These are phyloP conservation scores for Conus canariensis DNA, from an alignment of 2,888 invertebrate genomes.

Conservation along the genomic window DNA sequence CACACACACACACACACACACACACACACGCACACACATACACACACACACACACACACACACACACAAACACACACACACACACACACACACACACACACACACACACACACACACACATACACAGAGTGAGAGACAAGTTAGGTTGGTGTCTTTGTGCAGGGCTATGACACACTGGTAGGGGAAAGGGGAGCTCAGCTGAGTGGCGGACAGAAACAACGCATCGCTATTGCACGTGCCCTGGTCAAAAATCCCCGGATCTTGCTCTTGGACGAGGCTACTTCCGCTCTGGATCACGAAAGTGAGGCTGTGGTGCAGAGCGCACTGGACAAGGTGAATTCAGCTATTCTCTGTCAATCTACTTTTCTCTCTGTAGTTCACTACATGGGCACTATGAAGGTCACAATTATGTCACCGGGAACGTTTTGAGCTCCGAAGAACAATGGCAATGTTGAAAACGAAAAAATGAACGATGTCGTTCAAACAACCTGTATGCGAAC, in stretches of 20 bases:
- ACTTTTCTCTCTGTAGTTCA: too few species aligned
- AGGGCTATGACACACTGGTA: constrained; percentile 59
- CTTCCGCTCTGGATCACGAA: constrained; percentile 89
- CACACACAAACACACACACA: too few species aligned
- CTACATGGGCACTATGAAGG: too few species aligned
- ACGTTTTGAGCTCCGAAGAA: too few species aligned
- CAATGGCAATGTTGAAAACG: too few species aligned
- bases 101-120: neutral
- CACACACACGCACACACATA: constrained; percentile 14
- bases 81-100: too few species aligned
- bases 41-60: neutral
- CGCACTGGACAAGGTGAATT: constrained; percentile 82
- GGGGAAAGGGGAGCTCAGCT: constrained; percentile 51
- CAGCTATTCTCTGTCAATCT: too few species aligned
- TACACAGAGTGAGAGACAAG: neutral
- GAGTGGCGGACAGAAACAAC: constrained; percentile 50
- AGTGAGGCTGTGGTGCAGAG: constrained; percentile 91
- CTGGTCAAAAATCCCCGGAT: constrained; percentile 85
- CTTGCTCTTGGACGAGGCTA: constrained; percentile 86
- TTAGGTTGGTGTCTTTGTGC: neutral
- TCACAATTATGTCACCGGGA: too few species aligned
- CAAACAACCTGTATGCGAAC: too few species aligned
- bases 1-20: neutral
- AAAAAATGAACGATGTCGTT: too few species aligned
- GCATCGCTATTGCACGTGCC: constrained; percentile 71